These are phyloP conservation scores for Phalangium opilio DNA, from an alignment of 2,888 invertebrate species.

Conservation along the genomic window DNA sequence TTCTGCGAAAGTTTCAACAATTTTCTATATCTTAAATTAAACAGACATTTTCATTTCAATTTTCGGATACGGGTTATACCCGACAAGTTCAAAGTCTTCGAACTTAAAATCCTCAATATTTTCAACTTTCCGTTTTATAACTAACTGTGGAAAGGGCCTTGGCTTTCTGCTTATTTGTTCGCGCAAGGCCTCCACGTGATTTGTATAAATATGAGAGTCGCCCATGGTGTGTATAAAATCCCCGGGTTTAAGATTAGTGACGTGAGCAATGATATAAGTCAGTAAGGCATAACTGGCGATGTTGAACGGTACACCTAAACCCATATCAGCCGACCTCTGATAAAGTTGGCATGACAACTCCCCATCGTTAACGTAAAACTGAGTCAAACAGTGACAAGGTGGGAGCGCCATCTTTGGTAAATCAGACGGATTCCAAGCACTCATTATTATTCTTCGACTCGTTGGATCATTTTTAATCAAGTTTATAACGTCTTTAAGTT, in stretches of 20 bases:
- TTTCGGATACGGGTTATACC: constrained; percentile 74
- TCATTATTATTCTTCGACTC: constrained; percentile 78
- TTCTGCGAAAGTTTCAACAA: no score
- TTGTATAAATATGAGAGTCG: constrained; percentile 85
- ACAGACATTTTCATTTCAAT: constrained; percentile 89
- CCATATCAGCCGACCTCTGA: constrained; percentile 92
- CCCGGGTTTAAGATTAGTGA: constrained; percentile 78
- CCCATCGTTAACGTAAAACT: constrained; percentile 71
- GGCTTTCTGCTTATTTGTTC: constrained; percentile 61
- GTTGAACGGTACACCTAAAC: constrained; percentile 92
- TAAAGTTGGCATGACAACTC: constrained; percentile 83
- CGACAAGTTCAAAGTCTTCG: constrained; percentile 69
- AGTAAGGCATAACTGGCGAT: constrained; percentile 90
- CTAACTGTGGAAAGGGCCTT: constrained; percentile 61
- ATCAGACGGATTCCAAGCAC: constrained; percentile 84
- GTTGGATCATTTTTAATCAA: constrained; percentile 60
- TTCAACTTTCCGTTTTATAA: constrained; percentile 49
- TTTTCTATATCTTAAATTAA: constrained; percentile 31
- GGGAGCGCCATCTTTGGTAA: constrained; percentile 84
- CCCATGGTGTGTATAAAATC: constrained; percentile 90
- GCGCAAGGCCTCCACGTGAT: constrained; percentile 68
- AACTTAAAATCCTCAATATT: constrained; percentile 68
- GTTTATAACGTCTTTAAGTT: constrained; percentile 58
- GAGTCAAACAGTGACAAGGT: constrained; percentile 86
- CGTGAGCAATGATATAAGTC: constrained; percentile 88